Conservation (phyloP, 2,888 invertebrate genomes). For the Oithona nana region DNA sequence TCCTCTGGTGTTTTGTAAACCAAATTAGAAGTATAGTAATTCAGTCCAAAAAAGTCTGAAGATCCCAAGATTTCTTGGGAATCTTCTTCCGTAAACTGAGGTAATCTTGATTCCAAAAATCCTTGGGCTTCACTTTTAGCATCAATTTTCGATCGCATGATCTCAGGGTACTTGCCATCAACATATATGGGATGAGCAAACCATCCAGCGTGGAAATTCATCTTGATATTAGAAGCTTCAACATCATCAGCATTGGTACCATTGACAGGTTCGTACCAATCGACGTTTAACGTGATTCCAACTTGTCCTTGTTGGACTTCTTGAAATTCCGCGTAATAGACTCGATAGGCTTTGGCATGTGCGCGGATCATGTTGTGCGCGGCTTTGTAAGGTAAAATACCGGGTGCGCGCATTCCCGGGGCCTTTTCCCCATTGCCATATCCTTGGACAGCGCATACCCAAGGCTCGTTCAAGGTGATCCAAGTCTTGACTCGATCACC, state of each 20-base stretch:
- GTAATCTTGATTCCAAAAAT: conserved; percentile 7
- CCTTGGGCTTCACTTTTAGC: conserved; percentile 3
- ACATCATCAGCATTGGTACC: not conserved
- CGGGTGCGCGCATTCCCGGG: not conserved
- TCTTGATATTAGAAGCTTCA: not conserved
- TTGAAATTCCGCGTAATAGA: not conserved
- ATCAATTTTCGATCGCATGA: conserved; percentile 11
- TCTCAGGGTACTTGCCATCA: conserved; percentile 9
- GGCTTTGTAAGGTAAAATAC: not conserved
- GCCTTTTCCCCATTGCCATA: not conserved
- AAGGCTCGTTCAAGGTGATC: conserved; percentile 29
- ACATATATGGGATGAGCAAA: conserved; percentile 7
- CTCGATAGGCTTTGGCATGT: conserved; percentile 5
- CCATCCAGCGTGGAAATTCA: conserved; percentile 9
- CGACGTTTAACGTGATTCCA: conserved; percentile 8
- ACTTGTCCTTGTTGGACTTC: not conserved
- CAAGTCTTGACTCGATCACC: conserved; percentile 23
- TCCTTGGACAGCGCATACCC: conserved; percentile 12
- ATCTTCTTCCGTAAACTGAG: conserved; percentile 4
- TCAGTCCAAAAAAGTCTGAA: conserved; percentile 5
- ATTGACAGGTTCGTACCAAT: conserved; percentile 4
- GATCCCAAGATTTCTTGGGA: not conserved
- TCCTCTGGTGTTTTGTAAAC: not conserved
- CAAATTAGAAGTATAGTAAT: conserved; percentile 1
- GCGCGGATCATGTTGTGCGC: not conserved